Evolutionary conservation across 2,113 vertebrate genomes (phyloP).

Genomic region (Leptobrachium leishanense): DNA sequence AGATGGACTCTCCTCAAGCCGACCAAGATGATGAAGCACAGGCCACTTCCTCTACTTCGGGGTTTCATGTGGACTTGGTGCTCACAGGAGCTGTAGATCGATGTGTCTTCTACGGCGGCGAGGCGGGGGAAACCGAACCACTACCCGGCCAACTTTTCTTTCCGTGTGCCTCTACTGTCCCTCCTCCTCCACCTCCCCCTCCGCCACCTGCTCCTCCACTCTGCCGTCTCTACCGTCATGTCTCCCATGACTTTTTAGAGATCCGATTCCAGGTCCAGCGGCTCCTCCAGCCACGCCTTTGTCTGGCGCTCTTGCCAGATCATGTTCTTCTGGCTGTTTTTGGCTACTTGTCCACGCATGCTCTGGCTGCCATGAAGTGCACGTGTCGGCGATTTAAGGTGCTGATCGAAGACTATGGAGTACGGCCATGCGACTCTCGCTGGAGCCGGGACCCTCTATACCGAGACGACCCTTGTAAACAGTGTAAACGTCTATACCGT

Average conservation of each 20-base stretch:
- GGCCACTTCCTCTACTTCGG: conserved; percentile 66
- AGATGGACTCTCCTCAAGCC: conserved; percentile 55
- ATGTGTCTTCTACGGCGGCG: conserved; percentile 88
- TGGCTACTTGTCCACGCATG: conserved; percentile 83
- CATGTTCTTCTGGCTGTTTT: conserved; percentile 95
- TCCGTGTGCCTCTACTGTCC: conserved; percentile 63
- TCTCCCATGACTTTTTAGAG: conserved; percentile 93
- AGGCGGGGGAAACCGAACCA: conserved; percentile 87
- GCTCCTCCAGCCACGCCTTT: conserved; percentile 89
- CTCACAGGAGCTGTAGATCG: conserved; percentile 92
- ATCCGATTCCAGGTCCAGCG: conserved; percentile 96
- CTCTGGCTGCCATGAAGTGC: conserved; percentile 91
- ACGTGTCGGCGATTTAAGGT: conserved; percentile 90
- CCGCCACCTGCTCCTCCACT: conserved; percentile 77
- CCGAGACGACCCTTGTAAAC: conserved; percentile 94
- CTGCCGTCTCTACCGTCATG: conserved; percentile 90
- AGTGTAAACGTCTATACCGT: conserved; percentile 87
- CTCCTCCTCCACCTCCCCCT: conserved; percentile 73
- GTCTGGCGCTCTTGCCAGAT: conserved; percentile 91
- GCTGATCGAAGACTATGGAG: conserved; percentile 87
- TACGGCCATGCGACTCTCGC: conserved; percentile 84
- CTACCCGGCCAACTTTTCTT: conserved; percentile 90
- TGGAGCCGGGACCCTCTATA: conserved; percentile 93
- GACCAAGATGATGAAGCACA: conserved; percentile 43
- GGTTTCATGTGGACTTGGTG: conserved; percentile 94